Base-by-base conservation (phyloP, 2,797 vertebrate species). In the Gallinago solitaria region DNA sequence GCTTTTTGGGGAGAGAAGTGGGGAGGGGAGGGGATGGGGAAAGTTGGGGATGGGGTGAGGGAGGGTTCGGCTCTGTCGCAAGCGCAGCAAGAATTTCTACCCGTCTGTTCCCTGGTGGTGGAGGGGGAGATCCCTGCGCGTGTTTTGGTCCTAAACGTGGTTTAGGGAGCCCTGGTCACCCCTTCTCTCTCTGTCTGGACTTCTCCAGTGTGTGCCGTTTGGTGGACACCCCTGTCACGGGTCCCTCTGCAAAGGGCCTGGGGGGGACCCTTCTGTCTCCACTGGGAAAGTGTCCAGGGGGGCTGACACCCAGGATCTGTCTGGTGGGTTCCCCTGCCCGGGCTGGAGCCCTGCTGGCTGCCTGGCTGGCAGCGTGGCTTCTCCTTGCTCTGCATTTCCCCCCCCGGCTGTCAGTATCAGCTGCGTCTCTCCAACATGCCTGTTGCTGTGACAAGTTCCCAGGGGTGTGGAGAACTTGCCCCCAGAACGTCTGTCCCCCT, bases 391-490 rank as follows among this genome's bases (percentile, higher is more conserved):
- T 69, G 86, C 71, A 2, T 50, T 50, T 14, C 6, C 39, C 39
- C 39, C 39, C 39, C 39, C 12, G 39, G 39, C 12, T 39, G 39
- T 43, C 21, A 2, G 53, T 2, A 35, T 32, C 78, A 18, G 57
- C 83, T 23, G 54, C 43, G 14, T 69, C 83, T 60, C 63, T 25
- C 51, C 70, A 20, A 11, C 13, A 2, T 2, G 56, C 91, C 86
- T 83, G 80, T 93, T 95, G 94, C 91, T 88, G 51, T 16, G 77
- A 43, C 60, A 17, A 80, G 65, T 53, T 87, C 75, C 56, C 16
- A 7, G 51, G 60, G 82, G 3, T 17, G 86, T 3, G 32, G 35
- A 67, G 43, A 59, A 47, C 25, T 43, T 41, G 54, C 59, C 54
- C 56, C 47, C 33, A 6, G 16, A 33, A 30, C 0, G 11, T n/a